Evolutionary conservation across 2,888 invertebrate species (phyloP), one percentile per base, ranked within the genome.

Genomic region (Dorcus hopei): DNA sequence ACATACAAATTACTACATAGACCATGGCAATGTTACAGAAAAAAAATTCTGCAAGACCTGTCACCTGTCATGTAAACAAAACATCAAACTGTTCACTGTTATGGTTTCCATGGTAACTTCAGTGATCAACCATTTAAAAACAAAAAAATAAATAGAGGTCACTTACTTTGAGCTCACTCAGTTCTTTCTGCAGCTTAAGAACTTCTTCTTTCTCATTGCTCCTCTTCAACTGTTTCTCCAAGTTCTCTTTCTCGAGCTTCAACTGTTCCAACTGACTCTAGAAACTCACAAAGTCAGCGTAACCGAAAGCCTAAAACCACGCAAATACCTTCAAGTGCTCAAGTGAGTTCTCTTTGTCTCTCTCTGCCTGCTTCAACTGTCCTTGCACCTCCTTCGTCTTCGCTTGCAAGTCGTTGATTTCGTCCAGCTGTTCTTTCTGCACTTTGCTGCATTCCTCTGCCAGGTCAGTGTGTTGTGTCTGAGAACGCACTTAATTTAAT

Each of bases 401-500:
- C 8, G 77, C 70, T 61, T 82, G 79, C 33, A 83, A 71, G 14
- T 75, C 76, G 65, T 81, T 80, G 9, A 80, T 79, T 62, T 80
- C 79, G 51, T 81, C 79, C 14, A 80, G 67, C 60, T 82, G 80
- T 49, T 78, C 74, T 58, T 80, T 77, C 65, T 82, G 81, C 4
- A 73, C 73, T 65, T 79, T 80, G 14, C 77, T 76, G 62, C 78
- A 81, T 58, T 82, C 81, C 45, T 80, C 78, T 63, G 79, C 80
- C 57, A 82, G 74, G 62, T 84, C 83, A 55, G 80, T 80, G 66
- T 82, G 77, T 57, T 83, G 80, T 33, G 79, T 81, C 76, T 83
- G 74, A 47, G 80, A 72, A 52, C 52, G 54, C 33, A 16, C 40
- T 54, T 53, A 45, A 47, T 9, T 23, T 54, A 16, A 26, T 16